Base-by-base conservation (phyloP, 2,113 vertebrate genomes). In the Mormyrus iriodes region DNA sequence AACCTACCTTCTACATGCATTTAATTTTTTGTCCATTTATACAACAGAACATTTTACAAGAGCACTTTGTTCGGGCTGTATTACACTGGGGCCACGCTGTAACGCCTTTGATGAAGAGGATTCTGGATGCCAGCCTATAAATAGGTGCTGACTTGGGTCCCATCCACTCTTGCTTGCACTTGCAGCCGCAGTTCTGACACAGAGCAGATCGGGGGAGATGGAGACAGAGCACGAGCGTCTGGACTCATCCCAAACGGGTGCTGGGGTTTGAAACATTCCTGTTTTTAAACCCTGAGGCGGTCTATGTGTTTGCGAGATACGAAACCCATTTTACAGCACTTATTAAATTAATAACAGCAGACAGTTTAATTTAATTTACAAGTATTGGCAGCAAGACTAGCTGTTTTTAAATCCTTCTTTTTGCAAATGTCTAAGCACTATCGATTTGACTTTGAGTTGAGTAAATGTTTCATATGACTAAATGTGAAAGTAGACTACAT, bases 81-180 rank as follows among this genome's bases (percentile, higher is more conserved):
- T 42, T 79, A 42, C 73, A 79, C 13, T 0, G 15, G 35, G 39
- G 73, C 73, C 35, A 6, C 19, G 27, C 13, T 76, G 35, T 79
- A 42, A 42, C 73, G 4, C 35, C 5, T 42, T 19, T 42, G 35
- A 79, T 79, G 73, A 79, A 42, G 35, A 79, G 7, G 13, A 42
- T 79, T 79, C 15, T 35, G 6, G 73, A 35, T 39, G 13, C 73
- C 73, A 79, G 17, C 73, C 73, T 79, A 79, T 42, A 79, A 79
- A 79, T 79, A 79, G 73, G n/a, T 79, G 73, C 35, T 79, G 73
- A 79, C 31, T 79, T 79, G 31, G 73, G 73, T 79, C 73, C 31
- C 35, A 42, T 79, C 35, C 73, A 13, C 73, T 79, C 35, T 39
- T 79, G 73, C 73, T 42, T 27, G 61, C 35, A 15, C 69, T 76